Evolutionary conservation across 2,797 vertebrate species (phyloP).

Genomic region (Thunnus albacares): DNA sequence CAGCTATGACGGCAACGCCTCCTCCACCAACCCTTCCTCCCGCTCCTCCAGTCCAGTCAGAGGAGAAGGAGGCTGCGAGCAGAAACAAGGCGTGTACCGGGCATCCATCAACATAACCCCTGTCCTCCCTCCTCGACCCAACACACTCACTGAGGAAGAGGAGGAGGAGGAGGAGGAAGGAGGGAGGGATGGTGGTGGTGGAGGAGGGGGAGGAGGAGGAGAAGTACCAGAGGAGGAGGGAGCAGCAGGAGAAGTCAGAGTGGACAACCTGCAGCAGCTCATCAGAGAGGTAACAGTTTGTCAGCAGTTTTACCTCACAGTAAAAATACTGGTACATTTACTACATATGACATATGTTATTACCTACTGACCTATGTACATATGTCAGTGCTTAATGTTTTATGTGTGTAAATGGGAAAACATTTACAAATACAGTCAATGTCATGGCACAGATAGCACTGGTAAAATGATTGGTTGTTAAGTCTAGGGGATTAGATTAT

Average conservation of each 20-base stretch:
- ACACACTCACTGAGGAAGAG: constrained; percentile 46
- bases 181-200: constrained; percentile 14
- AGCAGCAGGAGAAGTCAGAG: constrained; percentile 49
- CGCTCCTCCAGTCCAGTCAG: constrained; percentile 86
- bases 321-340: too few relatives aligned
- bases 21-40: constrained; percentile 86
- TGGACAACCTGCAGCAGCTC: constrained; percentile 90
- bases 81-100: constrained; percentile 87
- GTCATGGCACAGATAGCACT: too few relatives aligned
- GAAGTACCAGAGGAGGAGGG: constrained; percentile 18
- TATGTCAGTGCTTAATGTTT: neutral
- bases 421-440: neutral
- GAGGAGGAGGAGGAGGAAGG: constrained; percentile 66
- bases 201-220: constrained; percentile 53
- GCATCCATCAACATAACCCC: constrained; percentile 92
- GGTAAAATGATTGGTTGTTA: too few relatives aligned
- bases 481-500: too few relatives aligned
- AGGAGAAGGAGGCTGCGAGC: constrained; percentile 49
- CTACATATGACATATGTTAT: too few relatives aligned
- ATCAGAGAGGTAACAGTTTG: constrained; percentile 90
- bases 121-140: constrained; percentile 83
- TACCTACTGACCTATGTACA: too few relatives aligned
- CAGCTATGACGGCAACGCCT: constrained; percentile 75
- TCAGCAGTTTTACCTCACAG: neutral
- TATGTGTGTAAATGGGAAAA: neutral